Conservation (phyloP, 2,797 vertebrate species). For the Coracias cyanogaster region DNA sequence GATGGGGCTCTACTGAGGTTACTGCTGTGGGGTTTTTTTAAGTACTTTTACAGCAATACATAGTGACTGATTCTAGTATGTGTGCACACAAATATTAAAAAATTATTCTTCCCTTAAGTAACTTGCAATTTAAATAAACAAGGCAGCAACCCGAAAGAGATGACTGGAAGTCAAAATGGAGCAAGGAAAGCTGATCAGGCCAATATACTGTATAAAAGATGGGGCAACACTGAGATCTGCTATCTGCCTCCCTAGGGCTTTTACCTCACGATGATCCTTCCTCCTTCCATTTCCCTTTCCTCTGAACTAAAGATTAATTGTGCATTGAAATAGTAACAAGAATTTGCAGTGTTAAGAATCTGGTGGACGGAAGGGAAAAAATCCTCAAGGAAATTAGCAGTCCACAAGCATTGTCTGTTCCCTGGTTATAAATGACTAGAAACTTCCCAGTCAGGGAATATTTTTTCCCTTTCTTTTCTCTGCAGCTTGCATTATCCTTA, state of each 20-base stretch:
- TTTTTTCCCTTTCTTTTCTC: constrained; percentile 40
- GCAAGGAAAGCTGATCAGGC: neutral
- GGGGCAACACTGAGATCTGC: neutral
- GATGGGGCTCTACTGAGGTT: neutral
- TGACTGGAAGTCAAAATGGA: neutral
- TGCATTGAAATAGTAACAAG: constrained; percentile 46
- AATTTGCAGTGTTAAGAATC: constrained; percentile 8
- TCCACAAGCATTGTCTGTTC: constrained; percentile 39
- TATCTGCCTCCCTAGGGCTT: neutral
- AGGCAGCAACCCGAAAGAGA: neutral
- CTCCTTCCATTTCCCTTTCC: constrained; percentile 65
- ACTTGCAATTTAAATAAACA: constrained; percentile 8
- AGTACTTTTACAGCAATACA: neutral
- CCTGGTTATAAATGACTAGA: constrained; percentile 17
- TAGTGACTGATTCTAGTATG: neutral
- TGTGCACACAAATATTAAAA: neutral
- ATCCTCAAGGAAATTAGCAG: constrained; percentile 57
- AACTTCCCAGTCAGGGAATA: constrained; percentile 23
- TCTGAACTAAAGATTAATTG: constrained; percentile 58
- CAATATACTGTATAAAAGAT: neutral
- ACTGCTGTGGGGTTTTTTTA: neutral
- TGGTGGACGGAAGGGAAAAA: constrained; percentile 52
- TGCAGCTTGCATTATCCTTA: constrained; percentile 5
- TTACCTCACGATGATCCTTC: constrained; percentile 51
- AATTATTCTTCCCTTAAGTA: neutral